Evolutionary conservation across 2,797 vertebrate genomes (phyloP), one percentile per base, ranked within the genome.

Genomic region (Pseudomugil gertrudae): DNA sequence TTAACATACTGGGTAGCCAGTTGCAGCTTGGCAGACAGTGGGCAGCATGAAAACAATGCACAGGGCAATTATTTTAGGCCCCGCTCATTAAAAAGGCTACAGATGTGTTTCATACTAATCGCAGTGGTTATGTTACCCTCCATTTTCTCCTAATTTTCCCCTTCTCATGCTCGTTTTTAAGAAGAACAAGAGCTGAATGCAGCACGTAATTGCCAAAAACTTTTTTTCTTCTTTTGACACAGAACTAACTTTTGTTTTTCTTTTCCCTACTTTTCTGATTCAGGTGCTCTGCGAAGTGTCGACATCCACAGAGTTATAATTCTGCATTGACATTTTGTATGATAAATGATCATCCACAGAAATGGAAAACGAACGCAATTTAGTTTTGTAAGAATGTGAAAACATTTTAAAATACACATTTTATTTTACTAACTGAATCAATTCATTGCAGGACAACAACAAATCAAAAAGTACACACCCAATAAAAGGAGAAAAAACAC

Each of bases 71-170:
- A 79, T 79, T 71, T 71, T 36, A 53, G 68, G 47, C 35, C 38
- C 62, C 2, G 53, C 57, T 74, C 72, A 84, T 89, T 84, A 87
- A 73, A 87, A 84, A 74, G 50, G 57, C 59, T 78, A 69, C 86
- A 85, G 72, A 90, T 83, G 84, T 87, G 84, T 82, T 88, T 76
- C 52, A 58, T 70, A 53, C 80, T 72, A 84, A 90, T 84, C 69
- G 58, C 55, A 48, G 61, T 58, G 74, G 69, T 75, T 70, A 45
- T 70, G 69, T 72, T 82, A 27, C 59, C 47, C 66, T 69, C 63
- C 48, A 52, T 78, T 73, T 76, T 83, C 67, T 73, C 61, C 58
- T 38, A 11, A 32, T 75, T 79, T 61, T 66, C 61, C 29, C 64
- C 26, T 30, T 50, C 5, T 56, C 36, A 43, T 48, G 57, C 43